phyloP scores from a whole-genome alignment of 1,140 invertebrate genomes.

The Drosophila persimilis region DNA sequence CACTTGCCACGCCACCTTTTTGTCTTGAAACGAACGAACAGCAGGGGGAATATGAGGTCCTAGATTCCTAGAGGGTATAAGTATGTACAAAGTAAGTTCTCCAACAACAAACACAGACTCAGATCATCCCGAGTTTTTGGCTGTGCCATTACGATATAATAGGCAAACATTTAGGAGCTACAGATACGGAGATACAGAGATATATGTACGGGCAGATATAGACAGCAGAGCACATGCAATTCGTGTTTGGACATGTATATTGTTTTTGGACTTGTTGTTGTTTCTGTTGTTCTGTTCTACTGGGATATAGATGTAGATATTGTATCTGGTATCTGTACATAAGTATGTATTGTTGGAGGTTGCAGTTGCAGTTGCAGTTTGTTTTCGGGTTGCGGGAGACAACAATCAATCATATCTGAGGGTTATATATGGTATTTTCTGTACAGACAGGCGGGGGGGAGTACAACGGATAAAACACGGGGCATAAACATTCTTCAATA shows the following conservation, averaged over 20 bases:
- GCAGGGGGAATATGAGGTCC: too few species aligned
- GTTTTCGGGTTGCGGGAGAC: conserved; percentile 58
- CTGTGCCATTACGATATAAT: not conserved
- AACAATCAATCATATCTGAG: conserved; percentile 46
- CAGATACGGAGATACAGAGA: conserved; percentile 2
- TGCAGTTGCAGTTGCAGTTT: conserved; percentile 42
- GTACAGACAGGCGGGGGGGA: conserved; percentile 57
- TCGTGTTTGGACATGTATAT: not conserved
- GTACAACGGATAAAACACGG: conserved; percentile 6
- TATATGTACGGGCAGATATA: conserved; percentile 19
- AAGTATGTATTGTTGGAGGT: conserved; percentile 7
- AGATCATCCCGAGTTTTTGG: conserved; percentile 2
- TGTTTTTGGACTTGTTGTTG: conserved; percentile 21
- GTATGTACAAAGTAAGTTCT: conserved; percentile 17
- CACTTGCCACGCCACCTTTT: conserved; percentile 30
- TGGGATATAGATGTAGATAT: conserved; percentile 23
- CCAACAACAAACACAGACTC: conserved; percentile 30
- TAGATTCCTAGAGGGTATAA: not conserved
- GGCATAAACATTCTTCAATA: conserved; percentile 52
- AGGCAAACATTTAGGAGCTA: conserved; percentile 14
- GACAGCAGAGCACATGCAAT: conserved; percentile 63
- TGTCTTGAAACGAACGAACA: too few species aligned
- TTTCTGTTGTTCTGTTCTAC: conserved; percentile 48
- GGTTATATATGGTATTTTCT: conserved; percentile 48
- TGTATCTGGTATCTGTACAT: conserved; percentile 24